Conservation (phyloP, 2,888 invertebrate species). For the Eristalinus sepulchralis region DNA sequence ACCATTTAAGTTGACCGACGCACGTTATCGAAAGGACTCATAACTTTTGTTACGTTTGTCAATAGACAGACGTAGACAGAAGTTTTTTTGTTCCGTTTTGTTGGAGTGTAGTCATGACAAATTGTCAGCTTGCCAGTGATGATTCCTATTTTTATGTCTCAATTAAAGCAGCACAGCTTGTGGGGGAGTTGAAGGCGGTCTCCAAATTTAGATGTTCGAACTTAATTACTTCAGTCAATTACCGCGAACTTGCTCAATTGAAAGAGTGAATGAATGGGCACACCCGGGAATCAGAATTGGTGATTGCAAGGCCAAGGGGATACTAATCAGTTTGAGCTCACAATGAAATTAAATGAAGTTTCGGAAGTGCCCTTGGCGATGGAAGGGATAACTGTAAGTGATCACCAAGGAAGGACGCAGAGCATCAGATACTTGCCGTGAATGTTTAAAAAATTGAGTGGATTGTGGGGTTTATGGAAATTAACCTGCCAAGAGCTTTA, state of each 20-base stretch:
- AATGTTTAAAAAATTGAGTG: too few species aligned
- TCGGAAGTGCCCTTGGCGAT: too few species aligned
- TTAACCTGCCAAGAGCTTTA: too few species aligned
- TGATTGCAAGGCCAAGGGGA: not conserved
- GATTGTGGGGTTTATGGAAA: too few species aligned
- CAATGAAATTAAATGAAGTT: too few species aligned
- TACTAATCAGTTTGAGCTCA: not conserved
- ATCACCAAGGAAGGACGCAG: too few species aligned
- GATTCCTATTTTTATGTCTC: slow-evolving; percentile 23
- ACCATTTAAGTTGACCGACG: slow-evolving; percentile 49
- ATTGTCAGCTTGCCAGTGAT: not conserved
- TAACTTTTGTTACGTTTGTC: slow-evolving; percentile 18
- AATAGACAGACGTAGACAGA: not conserved
- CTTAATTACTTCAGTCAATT: slow-evolving; percentile 37
- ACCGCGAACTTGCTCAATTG: not conserved
- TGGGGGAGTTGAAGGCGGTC: slow-evolving; percentile 14
- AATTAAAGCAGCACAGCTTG: slow-evolving; percentile 12
- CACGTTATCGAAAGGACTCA: slow-evolving; percentile 41
- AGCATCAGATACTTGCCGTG: too few species aligned
- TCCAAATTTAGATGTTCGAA: slow-evolving; percentile 26
- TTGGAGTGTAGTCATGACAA: not conserved
- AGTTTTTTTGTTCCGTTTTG: not conserved
- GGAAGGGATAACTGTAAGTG: too few species aligned
- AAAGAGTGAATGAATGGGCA: not conserved
- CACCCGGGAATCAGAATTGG: not conserved